Base-by-base conservation (phyloP, 2,113 vertebrate genomes). In the Pao palembangensis region DNA sequence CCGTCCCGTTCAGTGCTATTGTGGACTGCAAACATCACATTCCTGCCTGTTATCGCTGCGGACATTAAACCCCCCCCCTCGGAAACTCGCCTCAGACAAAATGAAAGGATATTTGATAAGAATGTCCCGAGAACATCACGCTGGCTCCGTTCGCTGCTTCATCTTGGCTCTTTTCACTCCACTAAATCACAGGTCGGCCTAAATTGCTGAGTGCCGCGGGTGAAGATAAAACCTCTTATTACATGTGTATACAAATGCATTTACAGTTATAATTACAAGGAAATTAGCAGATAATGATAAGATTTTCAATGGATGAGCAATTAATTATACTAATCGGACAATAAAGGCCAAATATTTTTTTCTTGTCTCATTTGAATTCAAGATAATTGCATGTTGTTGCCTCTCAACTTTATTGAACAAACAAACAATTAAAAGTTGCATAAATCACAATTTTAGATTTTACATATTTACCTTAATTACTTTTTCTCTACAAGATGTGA, bases 41-140 rank as follows among this genome's bases (percentile, higher is more conserved):
- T 38, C 65, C 69, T 67, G 73, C 70, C 66, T 1, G 69, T 82
- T 85, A 85, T 84, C 83, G 58, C 76, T 53, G 78, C 61, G 20
- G 60, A 83, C 81, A 85, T 83, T 76, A 82, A 87, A 85, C 80
- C 80, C 47, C 55, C 51, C 69, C 80, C 80, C 81, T 60, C 83
- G 65, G 55, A 75, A 76, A 60, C 41, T 84, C 10, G 61, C 78
- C 71, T 71, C 57, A 64, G 63, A 83, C 80, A 84, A 18, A 86
- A 86, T 83, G 76, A 66, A 84, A 77, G 67, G 74, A 79, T 48
- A 41, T 64, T 53, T 71, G 80, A 85, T 86, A 87, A 84, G 79
- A 66, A 67, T 64, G 78, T 84, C 82, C 80, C 66, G 19, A 16
- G 73, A 80, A 66, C 69, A 80, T 66, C 56, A 63, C 44, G 67